Evolutionary conservation across 2,888 invertebrate genomes (phyloP), one percentile per base, ranked within the genome.

Genomic region (Aradus depressus): DNA sequence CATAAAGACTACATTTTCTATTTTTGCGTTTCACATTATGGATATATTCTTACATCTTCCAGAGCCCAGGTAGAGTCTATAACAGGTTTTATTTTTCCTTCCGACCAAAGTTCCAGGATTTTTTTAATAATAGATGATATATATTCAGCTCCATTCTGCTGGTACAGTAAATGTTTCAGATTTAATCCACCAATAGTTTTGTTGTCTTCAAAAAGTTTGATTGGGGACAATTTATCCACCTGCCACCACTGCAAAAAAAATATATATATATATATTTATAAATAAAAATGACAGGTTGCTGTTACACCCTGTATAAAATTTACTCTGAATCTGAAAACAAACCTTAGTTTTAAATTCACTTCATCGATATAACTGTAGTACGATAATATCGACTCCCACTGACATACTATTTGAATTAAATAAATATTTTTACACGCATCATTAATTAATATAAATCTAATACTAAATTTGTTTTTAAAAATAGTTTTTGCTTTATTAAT

Each of bases 191-290:
- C 76, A 54, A 90, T 72, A 54, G 79, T 80, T 71, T 87, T 86
- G 73, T 89, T 90, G 69, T 90, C 89, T 63, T 89, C 88, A 70
- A 84, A 89, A 62, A 90, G 72, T 70, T 87, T 88, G 68, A 88
- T 77, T 5, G 89, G 89, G 3, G 84, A 86, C 58, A 90, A 80
- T 72, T 89, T 90, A 71, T 89, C 89, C 55, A 88, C 87, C 72
- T 88, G 88, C 89, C 88, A 89, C 89, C 89, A 90, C 83, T 84
- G 68, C 6, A 67, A 67, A 55, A 61, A 53, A 52, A 60, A 31
- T 37, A 45, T 51, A n/a, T n/a, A n/a, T n/a, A n/a, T n/a, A n/a
- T n/a, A n/a, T n/a, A n/a, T 48, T 50, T n/a, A n/a, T n/a, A 58
- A 51, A 58, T 26, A 47, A 50, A 39, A 28, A 34, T 34, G 50